Conservation (phyloP, 2,113 vertebrate species). For the Scomber japonicus region DNA sequence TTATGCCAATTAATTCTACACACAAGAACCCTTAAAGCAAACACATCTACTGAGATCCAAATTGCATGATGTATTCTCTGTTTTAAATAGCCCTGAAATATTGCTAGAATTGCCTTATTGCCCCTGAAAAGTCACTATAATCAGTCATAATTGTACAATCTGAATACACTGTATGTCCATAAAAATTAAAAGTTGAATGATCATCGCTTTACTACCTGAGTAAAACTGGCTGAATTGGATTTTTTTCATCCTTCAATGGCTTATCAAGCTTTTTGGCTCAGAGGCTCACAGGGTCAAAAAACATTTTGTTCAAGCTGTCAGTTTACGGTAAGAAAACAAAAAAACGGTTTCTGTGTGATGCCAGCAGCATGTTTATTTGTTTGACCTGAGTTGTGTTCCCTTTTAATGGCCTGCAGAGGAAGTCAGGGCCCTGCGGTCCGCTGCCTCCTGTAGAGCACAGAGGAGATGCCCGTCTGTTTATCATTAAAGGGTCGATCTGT, state of each 20-base stretch:
- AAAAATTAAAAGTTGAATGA: too few species aligned
- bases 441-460: conserved; percentile 36
- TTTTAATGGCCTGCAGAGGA: conserved; percentile 42
- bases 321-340: conserved; percentile 53
- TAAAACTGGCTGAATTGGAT: conserved; percentile 10
- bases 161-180: too few species aligned
- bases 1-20: too few species aligned
- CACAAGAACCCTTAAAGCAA: too few species aligned
- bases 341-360: conserved; percentile 23
- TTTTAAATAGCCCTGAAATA: too few species aligned
- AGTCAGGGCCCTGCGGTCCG: conserved; percentile 49
- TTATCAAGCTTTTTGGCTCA: conserved; percentile 37
- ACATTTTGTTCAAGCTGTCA: conserved; percentile 42
- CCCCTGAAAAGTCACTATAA: neutral
- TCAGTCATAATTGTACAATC: neutral
- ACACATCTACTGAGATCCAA: too few species aligned
- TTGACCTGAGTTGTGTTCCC: conserved; percentile 60
- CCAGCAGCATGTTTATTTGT: conserved; percentile 62
- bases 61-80: too few species aligned
- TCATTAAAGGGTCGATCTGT: conserved; percentile 70
- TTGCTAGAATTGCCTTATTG: too few species aligned
- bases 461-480: conserved; percentile 68
- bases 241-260: neutral
- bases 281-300: conserved; percentile 52
- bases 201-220: neutral